Base-by-base conservation (phyloP, 2,113 vertebrate genomes). In the Paracanthobrama guichenoti region DNA sequence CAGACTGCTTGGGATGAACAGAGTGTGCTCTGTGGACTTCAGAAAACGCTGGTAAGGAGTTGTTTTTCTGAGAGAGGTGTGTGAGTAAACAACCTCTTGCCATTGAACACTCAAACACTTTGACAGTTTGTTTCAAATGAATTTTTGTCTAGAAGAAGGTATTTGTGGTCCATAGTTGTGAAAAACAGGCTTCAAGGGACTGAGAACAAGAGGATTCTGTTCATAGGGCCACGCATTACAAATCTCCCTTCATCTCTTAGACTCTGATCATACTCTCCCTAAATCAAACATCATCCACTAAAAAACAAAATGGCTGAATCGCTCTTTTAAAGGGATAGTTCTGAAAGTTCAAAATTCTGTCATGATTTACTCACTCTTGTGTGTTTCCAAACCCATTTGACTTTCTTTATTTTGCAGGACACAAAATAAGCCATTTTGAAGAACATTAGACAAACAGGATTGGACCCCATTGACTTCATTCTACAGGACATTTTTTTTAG, bases 21-120 rank as follows among this genome's bases (percentile, higher is more conserved):
- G 18, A 24, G 46, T 8, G 4, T 22, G 18, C 67, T 35, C 59
- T 78, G 83, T 76, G 48, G 50, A 69, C 24, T 60, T 35, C 66
- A 81, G 42, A 28, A 55, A 75, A 64, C 1, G 53, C 22, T 20
- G 18, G 26, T 18, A 48, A 24, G 50, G 55, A 66, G 35, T 42
- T 75, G 73, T 84, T 77, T 66, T 66, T 67, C 60, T 67, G 73
- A 20, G 77, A 79, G 57, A 44, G 28, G 77, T 2, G 12, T 80
- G 79, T 53, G 60, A 80, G 46, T 80, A 67, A 80, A 80, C 79
- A 80, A 18, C 11, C 44, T 50, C 62, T 80, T 26, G 18, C 42
- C 44, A 31, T 22, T 24, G 3, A 66, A 80, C 44, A 22, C 18
- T 60, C 57, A 46, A 62, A 26, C 14, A 18, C 14, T 67, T 20